phyloP scores from a whole-genome alignment of 2,888 invertebrate genomes.

The Agrochola lychnidis region DNA sequence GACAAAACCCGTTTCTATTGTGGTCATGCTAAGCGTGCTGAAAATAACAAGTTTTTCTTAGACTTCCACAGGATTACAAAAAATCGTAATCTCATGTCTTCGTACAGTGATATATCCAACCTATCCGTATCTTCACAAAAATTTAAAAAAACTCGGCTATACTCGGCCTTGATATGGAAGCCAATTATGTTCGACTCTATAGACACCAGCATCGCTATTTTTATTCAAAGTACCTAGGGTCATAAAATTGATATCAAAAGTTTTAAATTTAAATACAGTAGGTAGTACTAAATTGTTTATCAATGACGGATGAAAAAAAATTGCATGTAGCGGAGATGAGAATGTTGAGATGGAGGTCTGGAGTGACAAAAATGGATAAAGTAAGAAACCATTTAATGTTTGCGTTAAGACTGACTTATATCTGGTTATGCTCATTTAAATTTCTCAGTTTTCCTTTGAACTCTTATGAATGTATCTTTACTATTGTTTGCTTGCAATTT shows the following conservation, averaged over 20 bases:
- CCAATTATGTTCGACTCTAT: background rate
- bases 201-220: constrained; percentile 6
- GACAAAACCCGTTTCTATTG: no score
- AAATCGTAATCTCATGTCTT: background rate
- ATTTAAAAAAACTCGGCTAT: background rate
- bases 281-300: constrained; percentile 15
- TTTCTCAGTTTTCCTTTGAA: constrained; percentile 14
- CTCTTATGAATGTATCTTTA: constrained; percentile 1
- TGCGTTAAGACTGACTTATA: constrained; percentile 1
- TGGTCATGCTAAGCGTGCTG: no score
- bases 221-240: background rate
- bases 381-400: constrained; percentile 11
- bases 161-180: background rate
- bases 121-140: background rate
- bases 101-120: no score
- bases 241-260: constrained; percentile 16
- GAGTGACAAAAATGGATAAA: no score
- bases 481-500: background rate
- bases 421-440: constrained; percentile 1
- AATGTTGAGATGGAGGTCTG: no score
- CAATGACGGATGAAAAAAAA: no score
- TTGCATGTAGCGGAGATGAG: no score
- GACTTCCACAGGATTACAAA: background rate
- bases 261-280: constrained; percentile 3
- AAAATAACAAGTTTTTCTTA: background rate